Percentiles rank a stretch among this genome's conserved stretches.
phyloP scores from a whole-genome alignment of 2,113 vertebrate genomes.

The Marcusenius ussheri region DNA sequence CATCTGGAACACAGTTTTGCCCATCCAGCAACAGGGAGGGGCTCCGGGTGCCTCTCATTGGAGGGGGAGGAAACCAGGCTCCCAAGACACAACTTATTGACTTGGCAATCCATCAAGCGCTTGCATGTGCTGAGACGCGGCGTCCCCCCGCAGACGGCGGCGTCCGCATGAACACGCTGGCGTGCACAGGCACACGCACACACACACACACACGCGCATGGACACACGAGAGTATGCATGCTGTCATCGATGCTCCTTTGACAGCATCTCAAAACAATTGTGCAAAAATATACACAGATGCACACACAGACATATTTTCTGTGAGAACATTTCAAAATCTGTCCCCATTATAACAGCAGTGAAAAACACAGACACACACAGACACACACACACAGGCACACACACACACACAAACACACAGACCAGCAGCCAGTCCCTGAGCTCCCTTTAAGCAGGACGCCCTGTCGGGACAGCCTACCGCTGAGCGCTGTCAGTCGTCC shows the following conservation, averaged over 20 bases:
- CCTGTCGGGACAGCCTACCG: not conserved
- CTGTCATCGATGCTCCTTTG: not conserved
- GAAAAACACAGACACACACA: not conserved
- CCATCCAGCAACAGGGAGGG: conserved; percentile 90
- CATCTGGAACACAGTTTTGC: conserved; percentile 91
- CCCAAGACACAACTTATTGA: conserved; percentile 98
- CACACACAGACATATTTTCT: not conserved
- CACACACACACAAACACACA: not conserved
- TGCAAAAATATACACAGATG: not conserved
- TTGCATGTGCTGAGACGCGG: conserved; percentile 84
- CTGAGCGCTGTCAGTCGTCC: not conserved
- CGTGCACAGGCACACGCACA: not conserved
- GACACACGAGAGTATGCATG: not conserved
- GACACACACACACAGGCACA: not conserved
- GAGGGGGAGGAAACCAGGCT: conserved; percentile 98
- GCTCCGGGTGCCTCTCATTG: conserved; percentile 93
- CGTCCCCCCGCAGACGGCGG: conserved; percentile 54
- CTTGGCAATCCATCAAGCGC: conserved; percentile 99
- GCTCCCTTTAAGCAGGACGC: not conserved
- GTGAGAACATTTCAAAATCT: not conserved
- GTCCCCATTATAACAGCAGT: not conserved
- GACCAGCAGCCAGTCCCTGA: not conserved
- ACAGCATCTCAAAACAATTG: not conserved
- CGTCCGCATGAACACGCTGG: conserved; percentile 42
- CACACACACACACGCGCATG: not conserved